phyloP scores from a whole-genome alignment of 2,888 invertebrate species.

The Aplocera efformata region DNA sequence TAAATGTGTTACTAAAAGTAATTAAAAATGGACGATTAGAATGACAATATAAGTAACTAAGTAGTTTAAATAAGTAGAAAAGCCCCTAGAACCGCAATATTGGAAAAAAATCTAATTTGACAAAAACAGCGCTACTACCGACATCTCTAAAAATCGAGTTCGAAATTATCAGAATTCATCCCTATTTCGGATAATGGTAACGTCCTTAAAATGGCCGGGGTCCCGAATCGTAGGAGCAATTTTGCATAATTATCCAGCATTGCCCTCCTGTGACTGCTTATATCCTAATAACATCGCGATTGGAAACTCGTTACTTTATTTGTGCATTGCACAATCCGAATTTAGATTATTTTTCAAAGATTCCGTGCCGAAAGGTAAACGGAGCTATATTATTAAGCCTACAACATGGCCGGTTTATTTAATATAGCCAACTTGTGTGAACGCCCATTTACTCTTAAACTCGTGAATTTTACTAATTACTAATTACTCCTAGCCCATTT shows the following conservation, averaged over 20 bases:
- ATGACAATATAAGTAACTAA: too few species aligned
- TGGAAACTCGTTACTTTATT: conserved; percentile 71
- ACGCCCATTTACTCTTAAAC: too few species aligned
- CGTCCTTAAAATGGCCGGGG: conserved; percentile 73
- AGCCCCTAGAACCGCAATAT: conserved; percentile 5
- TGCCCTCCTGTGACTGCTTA: conserved; percentile 46
- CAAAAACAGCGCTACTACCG: conserved; percentile 51
- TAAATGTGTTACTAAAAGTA: too few species aligned
- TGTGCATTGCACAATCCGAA: conserved; percentile 55
- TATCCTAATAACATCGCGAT: conserved; percentile 75
- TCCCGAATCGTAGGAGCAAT: conserved; percentile 75
- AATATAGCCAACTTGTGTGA: too few species aligned
- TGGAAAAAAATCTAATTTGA: conserved; percentile 36
- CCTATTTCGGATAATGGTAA: conserved; percentile 76
- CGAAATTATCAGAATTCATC: conserved; percentile 75
- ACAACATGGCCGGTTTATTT: too few species aligned
- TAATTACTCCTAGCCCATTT: too few species aligned
- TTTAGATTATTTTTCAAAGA: not conserved
- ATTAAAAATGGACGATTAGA: too few species aligned
- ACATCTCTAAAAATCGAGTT: conserved; percentile 67
- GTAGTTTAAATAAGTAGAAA: too few species aligned
- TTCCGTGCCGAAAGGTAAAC: too few species aligned
- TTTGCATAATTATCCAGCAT: conserved; percentile 76
- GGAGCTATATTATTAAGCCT: too few species aligned
- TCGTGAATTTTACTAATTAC: too few species aligned